Conservation (phyloP, 2,113 vertebrate species). For the Coptodon rendalli region DNA sequence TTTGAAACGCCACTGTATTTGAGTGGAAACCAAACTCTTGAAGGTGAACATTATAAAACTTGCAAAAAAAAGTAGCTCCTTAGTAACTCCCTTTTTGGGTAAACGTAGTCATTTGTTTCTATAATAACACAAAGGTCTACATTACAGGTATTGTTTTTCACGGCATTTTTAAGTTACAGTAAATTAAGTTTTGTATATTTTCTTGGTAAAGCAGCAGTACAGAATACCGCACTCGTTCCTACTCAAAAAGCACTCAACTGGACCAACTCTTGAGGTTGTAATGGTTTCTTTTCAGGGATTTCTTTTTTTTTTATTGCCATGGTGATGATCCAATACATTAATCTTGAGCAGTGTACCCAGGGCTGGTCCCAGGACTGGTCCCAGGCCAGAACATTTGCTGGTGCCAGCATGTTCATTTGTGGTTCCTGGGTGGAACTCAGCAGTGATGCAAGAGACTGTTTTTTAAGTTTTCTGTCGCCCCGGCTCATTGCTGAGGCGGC, state of each 20-base stretch:
- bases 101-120: neutral
- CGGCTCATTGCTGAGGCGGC: neutral
- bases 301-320: constrained; percentile 28
- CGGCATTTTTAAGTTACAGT: neutral
- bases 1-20: neutral
- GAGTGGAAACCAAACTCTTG: neutral
- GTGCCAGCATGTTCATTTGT: constrained; percentile 57
- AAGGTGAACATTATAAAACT: neutral
- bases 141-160: neutral
- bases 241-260: neutral
- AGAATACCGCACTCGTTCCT: neutral
- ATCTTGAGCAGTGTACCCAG: constrained; percentile 34
- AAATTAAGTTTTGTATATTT: neutral
- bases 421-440: constrained; percentile 59
- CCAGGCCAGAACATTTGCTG: constrained; percentile 8
- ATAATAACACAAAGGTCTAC: neutral
- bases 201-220: neutral
- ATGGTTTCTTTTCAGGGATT: constrained; percentile 31
- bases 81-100: neutral
- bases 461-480: constrained; percentile 7
- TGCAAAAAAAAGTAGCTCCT: neutral
- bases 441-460: constrained; percentile 38
- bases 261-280: constrained; percentile 4
- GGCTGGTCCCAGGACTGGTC: constrained; percentile 31
- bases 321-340: constrained; percentile 53